These are phyloP conservation scores for Drosophila prolongata DNA, from an alignment of 2,888 invertebrate species.

Conservation along the genomic window DNA sequence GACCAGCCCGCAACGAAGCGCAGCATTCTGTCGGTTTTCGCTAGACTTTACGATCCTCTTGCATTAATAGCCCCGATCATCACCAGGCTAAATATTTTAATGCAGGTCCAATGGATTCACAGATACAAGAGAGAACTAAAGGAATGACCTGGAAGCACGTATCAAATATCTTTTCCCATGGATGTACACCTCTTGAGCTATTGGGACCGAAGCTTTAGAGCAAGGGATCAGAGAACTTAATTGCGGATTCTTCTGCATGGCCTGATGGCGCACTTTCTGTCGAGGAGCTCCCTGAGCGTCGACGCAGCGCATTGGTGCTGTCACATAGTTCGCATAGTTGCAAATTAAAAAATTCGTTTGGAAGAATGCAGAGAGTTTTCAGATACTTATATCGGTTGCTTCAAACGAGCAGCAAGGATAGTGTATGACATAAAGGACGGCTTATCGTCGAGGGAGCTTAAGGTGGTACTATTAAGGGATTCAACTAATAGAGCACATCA, in stretches of 20 bases:
- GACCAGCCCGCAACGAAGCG: background rate
- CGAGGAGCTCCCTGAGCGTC: background rate
- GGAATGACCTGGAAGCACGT: background rate
- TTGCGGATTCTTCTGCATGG: background rate
- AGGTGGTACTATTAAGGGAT: background rate
- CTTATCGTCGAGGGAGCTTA: background rate
- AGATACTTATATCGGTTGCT: background rate
- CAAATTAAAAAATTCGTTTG: background rate
- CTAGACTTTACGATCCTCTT: background rate
- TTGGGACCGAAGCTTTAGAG: background rate
- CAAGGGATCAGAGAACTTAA: background rate
- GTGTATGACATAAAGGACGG: background rate
- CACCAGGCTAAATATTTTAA: constrained; percentile 4
- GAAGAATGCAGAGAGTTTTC: background rate
- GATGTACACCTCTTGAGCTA: background rate
- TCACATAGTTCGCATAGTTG: background rate
- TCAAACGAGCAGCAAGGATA: background rate
- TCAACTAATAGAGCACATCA: background rate
- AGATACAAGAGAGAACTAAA: background rate
- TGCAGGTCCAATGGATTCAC: background rate
- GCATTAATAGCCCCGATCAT: constrained; percentile 2
- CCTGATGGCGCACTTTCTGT: background rate
- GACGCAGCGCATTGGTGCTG: background rate
- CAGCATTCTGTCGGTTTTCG: background rate
- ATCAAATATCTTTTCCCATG: background rate